Evolutionary conservation across 2,113 vertebrate species (phyloP).

Genomic region (Ptyas mucosa): DNA sequence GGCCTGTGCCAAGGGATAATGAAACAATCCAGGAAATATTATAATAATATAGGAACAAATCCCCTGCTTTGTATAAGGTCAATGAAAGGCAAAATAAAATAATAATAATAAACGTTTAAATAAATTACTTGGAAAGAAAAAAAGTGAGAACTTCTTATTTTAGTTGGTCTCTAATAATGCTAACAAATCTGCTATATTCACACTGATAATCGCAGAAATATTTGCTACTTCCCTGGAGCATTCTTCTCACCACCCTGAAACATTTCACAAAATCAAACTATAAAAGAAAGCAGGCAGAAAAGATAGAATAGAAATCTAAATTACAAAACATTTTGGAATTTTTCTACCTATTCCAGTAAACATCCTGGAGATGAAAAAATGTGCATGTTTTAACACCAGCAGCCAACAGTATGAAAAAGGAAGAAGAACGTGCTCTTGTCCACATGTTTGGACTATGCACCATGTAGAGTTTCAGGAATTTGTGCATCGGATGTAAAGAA

Average conservation of each 20-base stretch:
- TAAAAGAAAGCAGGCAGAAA: background rate
- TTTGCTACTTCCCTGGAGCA: constrained; percentile 51
- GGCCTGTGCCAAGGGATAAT: background rate
- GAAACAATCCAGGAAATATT: background rate
- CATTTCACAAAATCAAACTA: constrained; percentile 25
- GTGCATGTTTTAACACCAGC: background rate
- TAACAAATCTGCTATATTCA: constrained; percentile 36
- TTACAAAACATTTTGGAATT: background rate
- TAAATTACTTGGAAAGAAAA: constrained; percentile 1
- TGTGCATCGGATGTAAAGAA: background rate
- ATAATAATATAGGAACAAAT: background rate
- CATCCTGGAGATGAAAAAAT: background rate
- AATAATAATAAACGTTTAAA: constrained; percentile 22
- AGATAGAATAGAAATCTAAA: background rate
- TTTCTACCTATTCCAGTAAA: background rate
- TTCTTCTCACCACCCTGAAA: constrained; percentile 51
- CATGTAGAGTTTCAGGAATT: background rate
- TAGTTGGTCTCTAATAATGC: constrained; percentile 46
- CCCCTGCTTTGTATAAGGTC: constrained; percentile 8
- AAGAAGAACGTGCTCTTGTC: background rate
- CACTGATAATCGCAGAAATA: constrained; percentile 53
- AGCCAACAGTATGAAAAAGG: background rate
- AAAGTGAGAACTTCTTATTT: constrained; percentile 30
- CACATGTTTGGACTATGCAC: background rate
- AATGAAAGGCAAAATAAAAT: constrained; percentile 35